A percentile compares a stretch with the other conserved stretches of the same genome.
Conservation (phyloP, 2,797 vertebrate species). For the Sorex maritimensis region DNA sequence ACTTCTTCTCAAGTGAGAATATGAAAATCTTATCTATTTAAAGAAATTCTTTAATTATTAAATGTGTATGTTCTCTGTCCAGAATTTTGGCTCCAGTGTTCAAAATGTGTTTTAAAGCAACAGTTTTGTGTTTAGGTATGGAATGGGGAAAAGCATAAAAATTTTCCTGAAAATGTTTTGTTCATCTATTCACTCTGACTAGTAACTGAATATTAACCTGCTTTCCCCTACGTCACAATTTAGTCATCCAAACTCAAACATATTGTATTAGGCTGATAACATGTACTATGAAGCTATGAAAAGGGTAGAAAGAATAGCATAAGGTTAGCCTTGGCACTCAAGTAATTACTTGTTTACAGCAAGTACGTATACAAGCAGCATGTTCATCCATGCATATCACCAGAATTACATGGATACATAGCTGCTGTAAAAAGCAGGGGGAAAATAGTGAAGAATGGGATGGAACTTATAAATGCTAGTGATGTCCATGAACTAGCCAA, state of each 20-base stretch:
- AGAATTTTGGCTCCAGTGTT: background rate
- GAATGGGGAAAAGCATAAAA: background rate
- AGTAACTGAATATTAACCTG: background rate
- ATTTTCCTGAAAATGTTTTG: constrained; percentile 37
- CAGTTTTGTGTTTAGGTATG: constrained; percentile 35
- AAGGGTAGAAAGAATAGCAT: background rate
- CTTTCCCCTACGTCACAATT: background rate
- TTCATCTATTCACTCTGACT: background rate
- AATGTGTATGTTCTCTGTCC: background rate
- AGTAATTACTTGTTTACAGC: background rate
- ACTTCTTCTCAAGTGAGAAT: constrained; percentile 54
- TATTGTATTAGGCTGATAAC: background rate
- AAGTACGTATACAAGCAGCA: background rate
- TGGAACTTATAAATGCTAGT: background rate
- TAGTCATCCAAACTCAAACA: constrained; percentile 12
- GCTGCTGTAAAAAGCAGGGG: background rate
- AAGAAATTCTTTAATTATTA: constrained; percentile 22
- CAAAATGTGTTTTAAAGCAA: constrained; percentile 25
- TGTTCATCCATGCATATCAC: background rate
- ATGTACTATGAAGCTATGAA: background rate
- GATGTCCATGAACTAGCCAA: constrained; percentile 4
- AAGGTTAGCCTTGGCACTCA: background rate
- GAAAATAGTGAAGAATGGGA: background rate
- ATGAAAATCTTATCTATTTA: constrained; percentile 4
- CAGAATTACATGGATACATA: too few relatives aligned